phyloP scores from a whole-genome alignment of 53 echinoderm and acorn worm species.

The Actinopyga echinites region DNA sequence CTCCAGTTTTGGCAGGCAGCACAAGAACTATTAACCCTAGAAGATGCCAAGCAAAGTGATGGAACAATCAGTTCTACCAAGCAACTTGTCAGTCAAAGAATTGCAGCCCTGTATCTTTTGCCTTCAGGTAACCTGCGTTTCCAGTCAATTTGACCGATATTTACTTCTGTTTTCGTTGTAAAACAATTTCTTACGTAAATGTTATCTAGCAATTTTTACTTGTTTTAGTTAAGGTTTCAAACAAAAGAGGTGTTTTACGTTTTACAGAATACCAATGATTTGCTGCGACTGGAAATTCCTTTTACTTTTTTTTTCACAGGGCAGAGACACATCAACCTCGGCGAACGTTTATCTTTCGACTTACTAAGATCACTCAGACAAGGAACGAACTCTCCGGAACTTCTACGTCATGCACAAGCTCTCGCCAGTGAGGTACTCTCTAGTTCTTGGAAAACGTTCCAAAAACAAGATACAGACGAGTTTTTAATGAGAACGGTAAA shows the following conservation, averaged over 20 bases:
- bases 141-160: no score
- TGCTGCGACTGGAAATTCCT: background rate
- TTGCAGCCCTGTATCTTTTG: constrained; percentile 69
- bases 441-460: constrained; percentile 61
- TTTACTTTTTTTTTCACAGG: constrained; percentile 1
- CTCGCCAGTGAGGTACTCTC: constrained; percentile 71
- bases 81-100: constrained; percentile 58
- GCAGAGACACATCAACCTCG: constrained; percentile 51
- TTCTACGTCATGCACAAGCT: constrained; percentile 78
- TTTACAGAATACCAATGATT: background rate
- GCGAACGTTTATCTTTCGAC: constrained; percentile 67
- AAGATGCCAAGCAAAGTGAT: background rate
- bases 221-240: no score
- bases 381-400: constrained; percentile 45
- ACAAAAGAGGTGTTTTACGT: no score
- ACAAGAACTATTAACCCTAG: constrained; percentile 71
- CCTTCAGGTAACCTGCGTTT: constrained; percentile 49
- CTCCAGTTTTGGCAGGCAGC: constrained; percentile 79
- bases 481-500: constrained; percentile 84
- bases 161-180: no score
- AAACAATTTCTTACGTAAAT: no score
- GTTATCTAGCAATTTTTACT: no score
- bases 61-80: constrained; percentile 28
- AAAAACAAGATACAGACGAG: constrained; percentile 72
- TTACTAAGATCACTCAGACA: constrained; percentile 13